Conservation (phyloP, 1,140 invertebrate genomes). For the Pinna nobilis region DNA sequence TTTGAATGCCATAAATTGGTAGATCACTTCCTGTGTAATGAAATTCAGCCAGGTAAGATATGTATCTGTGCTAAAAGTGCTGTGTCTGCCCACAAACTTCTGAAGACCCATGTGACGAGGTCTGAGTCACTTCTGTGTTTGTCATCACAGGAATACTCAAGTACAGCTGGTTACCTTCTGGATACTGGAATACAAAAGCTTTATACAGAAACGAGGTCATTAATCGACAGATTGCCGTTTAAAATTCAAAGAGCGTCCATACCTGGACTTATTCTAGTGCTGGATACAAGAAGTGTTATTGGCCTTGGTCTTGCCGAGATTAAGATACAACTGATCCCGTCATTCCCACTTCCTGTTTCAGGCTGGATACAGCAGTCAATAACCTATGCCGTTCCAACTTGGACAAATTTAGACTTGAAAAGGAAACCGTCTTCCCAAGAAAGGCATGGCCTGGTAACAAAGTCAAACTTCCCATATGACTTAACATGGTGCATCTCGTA, state of each 20-base stretch:
- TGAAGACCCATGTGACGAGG: conserved; percentile 26
- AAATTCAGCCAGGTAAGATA: conserved; percentile 59
- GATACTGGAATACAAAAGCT: conserved; percentile 55
- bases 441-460: conserved; percentile 2
- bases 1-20: conserved; percentile 40
- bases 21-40: conserved; percentile 34
- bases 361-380: conserved; percentile 47
- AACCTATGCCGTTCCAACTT: conserved; percentile 50
- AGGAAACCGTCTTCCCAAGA: conserved; percentile 12
- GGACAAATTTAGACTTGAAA: conserved; percentile 25
- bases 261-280: conserved; percentile 43
- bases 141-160: conserved; percentile 41
- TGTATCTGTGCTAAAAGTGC: conserved; percentile 34
- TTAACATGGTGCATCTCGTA: conserved; percentile 55
- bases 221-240: conserved; percentile 62
- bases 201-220: conserved; percentile 49
- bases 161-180: conserved; percentile 46
- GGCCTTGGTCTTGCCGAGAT: conserved; percentile 59
- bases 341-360: conserved; percentile 45
- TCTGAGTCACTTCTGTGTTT: conserved; percentile 34
- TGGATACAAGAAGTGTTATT: conserved; percentile 59
- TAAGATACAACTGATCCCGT: conserved; percentile 57
- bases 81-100: neutral
- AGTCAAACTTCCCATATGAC: conserved; percentile 31
- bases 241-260: conserved; percentile 48